Evolutionary conservation across 2,888 invertebrate species (phyloP).

Genomic region (Heliconius erato): DNA sequence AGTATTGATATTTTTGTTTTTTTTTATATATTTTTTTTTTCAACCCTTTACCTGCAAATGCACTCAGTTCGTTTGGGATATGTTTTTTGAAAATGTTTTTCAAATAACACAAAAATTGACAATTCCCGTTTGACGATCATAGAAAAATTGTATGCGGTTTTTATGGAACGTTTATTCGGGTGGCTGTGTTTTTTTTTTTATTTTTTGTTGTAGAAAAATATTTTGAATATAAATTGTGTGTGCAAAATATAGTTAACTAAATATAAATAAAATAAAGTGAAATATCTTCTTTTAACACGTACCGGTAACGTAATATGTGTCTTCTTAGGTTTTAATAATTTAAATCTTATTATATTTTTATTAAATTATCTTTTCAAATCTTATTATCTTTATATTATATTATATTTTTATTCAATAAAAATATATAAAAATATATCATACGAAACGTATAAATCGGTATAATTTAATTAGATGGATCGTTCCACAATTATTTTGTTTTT

Average conservation of each 20-base stretch:
- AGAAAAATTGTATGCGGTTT: conserved; percentile 3
- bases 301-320: too few relatives aligned
- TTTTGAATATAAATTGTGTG: not conserved
- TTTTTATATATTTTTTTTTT: conserved; percentile 31
- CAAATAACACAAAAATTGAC: conserved; percentile 8
- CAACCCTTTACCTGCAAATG: conserved; percentile 24
- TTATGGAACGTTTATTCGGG: conserved; percentile 7
- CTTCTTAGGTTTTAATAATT: too few relatives aligned
- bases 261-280: not conserved
- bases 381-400: too few relatives aligned
- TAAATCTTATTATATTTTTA: too few relatives aligned
- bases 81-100: conserved; percentile 1
- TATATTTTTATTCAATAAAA: too few relatives aligned
- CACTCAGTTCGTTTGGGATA: conserved; percentile 26
- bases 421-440: not conserved
- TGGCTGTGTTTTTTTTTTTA: not conserved
- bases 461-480: not conserved
- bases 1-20: conserved; percentile 43
- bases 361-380: too few relatives aligned
- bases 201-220: not conserved
- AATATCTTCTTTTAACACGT: too few relatives aligned
- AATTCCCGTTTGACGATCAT: conserved; percentile 13
- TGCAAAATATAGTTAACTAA: not conserved
- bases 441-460: not conserved
- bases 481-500: too few relatives aligned